A percentile compares a stretch with the other conserved stretches of the same genome.
Conservation (phyloP, 2,797 vertebrate species). For the Stomatorhinus walkeri region DNA sequence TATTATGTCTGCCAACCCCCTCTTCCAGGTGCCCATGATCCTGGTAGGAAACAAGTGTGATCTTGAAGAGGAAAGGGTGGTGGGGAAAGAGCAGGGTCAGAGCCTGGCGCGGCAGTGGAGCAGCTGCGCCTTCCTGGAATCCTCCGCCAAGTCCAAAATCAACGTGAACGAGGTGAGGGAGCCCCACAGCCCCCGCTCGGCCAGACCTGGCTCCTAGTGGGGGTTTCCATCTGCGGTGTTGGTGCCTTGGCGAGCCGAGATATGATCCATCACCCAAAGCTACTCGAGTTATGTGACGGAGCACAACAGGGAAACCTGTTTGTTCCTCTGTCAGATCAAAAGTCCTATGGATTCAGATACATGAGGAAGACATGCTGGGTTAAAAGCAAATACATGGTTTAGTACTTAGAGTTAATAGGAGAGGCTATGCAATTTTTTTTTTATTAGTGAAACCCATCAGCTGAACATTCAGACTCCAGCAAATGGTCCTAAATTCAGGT, state of each 20-base stretch:
- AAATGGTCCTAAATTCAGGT: neutral
- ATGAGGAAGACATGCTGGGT: neutral
- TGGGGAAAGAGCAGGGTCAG: conserved; percentile 76
- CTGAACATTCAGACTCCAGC: neutral
- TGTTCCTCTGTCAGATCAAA: neutral
- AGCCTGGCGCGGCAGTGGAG: conserved; percentile 77
- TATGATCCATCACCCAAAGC: neutral
- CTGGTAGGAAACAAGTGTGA: conserved; percentile 77
- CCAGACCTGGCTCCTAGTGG: neutral
- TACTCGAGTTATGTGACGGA: neutral
- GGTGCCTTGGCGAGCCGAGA: neutral
- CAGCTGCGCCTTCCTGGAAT: conserved; percentile 77
- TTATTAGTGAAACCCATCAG: neutral
- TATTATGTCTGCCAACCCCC: neutral
- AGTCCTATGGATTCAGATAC: neutral
- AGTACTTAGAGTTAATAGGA: neutral
- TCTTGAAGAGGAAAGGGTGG: conserved; percentile 76
- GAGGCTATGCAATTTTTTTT: neutral
- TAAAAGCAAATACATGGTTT: neutral
- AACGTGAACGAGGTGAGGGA: conserved; percentile 73
- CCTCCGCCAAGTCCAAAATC: conserved; percentile 78
- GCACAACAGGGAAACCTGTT: neutral
- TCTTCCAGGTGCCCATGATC: conserved; percentile 71
- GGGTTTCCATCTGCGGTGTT: neutral
- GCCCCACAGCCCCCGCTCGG: neutral